Conservation (phyloP, 53 echinoderm and acorn worm genomes). For the Arbacia lixula region DNA sequence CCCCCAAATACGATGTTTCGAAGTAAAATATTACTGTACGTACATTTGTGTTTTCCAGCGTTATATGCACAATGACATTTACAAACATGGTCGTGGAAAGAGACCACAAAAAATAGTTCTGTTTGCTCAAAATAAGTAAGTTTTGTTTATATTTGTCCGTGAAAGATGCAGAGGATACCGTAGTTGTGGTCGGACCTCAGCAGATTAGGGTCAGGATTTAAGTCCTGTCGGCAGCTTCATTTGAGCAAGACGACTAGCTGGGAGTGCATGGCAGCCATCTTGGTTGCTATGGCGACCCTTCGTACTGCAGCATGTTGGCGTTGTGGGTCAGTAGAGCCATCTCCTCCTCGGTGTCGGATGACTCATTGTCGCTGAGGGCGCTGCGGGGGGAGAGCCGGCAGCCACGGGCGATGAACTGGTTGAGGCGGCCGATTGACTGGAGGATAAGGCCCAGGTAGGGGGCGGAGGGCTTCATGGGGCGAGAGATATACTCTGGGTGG, state of each 20-base stretch:
- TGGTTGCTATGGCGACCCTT: conserved; percentile 29
- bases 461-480: conserved; percentile 96
- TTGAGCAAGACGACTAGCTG: background rate
- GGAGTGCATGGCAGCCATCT: background rate
- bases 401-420: conserved; percentile 73
- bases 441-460: conserved; percentile 97
- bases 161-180: too few relatives aligned
- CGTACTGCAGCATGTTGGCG: conserved; percentile 4
- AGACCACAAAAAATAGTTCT: too few relatives aligned
- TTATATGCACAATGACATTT: too few relatives aligned
- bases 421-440: conserved; percentile 77
- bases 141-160: too few relatives aligned
- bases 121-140: too few relatives aligned
- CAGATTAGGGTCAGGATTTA: too few relatives aligned
- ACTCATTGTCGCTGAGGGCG: conserved; percentile 78
- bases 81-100: too few relatives aligned
- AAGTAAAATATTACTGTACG: too few relatives aligned
- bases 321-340: conserved; percentile 53
- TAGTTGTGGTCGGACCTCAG: too few relatives aligned
- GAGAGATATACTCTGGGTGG: conserved; percentile 97
- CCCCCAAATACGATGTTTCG: too few relatives aligned
- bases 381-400: conserved; percentile 88
- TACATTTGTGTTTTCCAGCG: too few relatives aligned
- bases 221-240: too few relatives aligned
- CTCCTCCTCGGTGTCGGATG: conserved; percentile 94